Percentiles rank a stretch among this genome's conserved stretches.
phyloP scores from a whole-genome alignment of 2,797 vertebrate species.

The Nannoperca australis region DNA sequence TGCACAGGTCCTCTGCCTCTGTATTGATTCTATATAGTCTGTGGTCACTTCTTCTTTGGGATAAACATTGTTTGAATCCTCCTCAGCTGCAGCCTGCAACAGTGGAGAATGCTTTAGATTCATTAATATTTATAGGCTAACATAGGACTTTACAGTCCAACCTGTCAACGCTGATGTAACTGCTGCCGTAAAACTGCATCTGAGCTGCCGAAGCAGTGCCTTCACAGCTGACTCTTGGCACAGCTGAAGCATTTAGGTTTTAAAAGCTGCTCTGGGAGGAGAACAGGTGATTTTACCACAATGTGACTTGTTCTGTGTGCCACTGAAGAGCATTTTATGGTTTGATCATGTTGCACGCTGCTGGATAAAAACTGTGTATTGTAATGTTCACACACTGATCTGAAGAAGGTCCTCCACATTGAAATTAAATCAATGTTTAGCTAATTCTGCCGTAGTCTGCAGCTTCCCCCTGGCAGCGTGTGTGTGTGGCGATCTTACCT shows the following conservation, averaged over 20 bases:
- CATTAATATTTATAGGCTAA: conserved; percentile 71
- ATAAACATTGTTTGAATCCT: conserved; percentile 38
- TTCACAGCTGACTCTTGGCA: conserved; percentile 49
- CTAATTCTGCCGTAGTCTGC: background rate
- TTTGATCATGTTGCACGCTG: background rate
- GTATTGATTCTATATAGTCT: conserved; percentile 37
- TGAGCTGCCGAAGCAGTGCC: conserved; percentile 29
- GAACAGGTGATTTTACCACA: conserved; percentile 20
- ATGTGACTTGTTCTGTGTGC: background rate
- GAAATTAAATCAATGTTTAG: conserved; percentile 8
- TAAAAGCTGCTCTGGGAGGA: conserved; percentile 27
- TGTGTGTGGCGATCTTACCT: conserved; percentile 13
- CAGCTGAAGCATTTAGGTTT: conserved; percentile 33
- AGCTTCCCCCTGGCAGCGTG: conserved; percentile 11
- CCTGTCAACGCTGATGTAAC: conserved; percentile 62
- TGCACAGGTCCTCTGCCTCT: background rate
- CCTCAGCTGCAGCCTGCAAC: conserved; percentile 28
- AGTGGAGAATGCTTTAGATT: conserved; percentile 41
- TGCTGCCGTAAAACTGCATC: conserved; percentile 66
- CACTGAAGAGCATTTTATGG: background rate
- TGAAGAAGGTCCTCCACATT: background rate
- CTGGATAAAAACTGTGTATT: background rate
- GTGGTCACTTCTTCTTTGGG: conserved; percentile 36
- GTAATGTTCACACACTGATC: background rate
- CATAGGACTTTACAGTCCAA: conserved; percentile 62